Conservation (phyloP, 92 coral and sea anemone genomes). For the Bergia puertoricense region DNA sequence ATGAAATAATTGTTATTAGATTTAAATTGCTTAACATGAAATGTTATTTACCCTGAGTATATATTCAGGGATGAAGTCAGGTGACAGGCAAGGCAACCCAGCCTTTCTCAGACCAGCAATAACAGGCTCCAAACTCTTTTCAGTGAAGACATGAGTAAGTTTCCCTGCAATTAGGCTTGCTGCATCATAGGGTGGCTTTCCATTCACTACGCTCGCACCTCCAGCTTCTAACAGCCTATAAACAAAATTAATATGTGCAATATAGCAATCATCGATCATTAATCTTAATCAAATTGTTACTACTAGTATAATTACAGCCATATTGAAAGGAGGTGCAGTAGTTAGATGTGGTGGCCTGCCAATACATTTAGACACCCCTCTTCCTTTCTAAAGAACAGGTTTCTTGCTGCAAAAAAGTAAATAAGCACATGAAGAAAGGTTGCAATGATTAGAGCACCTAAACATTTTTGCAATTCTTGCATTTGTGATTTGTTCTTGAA, state of each 20-base stretch:
- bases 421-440: no score
- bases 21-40: no score
- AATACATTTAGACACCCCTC: neutral
- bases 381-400: neutral
- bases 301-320: no score
- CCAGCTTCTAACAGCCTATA: slow-evolving; percentile 86
- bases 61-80: slow-evolving; percentile 92
- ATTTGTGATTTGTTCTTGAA: no score
- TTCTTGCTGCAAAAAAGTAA: neutral
- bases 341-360: no score
- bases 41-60: slow-evolving; percentile 71
- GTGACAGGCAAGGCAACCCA: slow-evolving; percentile 81
- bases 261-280: no score
- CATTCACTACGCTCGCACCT: slow-evolving; percentile 70
- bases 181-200: slow-evolving; percentile 61
- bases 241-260: neutral
- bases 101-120: slow-evolving; percentile 63
- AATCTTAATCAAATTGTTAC: no score
- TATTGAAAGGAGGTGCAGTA: no score
- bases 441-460: no score
- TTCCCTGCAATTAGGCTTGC: slow-evolving; percentile 53
- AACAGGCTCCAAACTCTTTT: slow-evolving; percentile 65
- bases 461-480: no score
- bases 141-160: slow-evolving; percentile 94
- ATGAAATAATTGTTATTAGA: no score